Evolutionary conservation across 2,113 vertebrate species (phyloP), one percentile per base, ranked within the genome.

Genomic region (Cricetomys ansorgei): DNA sequence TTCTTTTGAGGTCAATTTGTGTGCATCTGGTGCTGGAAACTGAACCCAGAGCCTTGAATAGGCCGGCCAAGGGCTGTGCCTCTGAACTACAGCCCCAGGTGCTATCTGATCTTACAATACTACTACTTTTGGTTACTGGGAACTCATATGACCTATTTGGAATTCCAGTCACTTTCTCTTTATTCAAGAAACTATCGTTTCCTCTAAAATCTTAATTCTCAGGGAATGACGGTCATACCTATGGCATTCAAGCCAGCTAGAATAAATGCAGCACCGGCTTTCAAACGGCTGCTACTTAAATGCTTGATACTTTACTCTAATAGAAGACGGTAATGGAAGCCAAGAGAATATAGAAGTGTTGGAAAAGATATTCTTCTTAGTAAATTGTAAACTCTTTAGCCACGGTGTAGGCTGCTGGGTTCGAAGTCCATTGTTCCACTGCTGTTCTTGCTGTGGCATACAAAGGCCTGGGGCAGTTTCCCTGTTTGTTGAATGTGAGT

Each of bases 121-220:
- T 76, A 87, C 40, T 93, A 64, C 81, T 94, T 94, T 93, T 27
- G 73, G 72, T 91, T 93, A 62, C 57, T 90, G 7, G 5, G 75
- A 94, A 72, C 5, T 96, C 75, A 92, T 75, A 59, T 88, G 79
- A 88, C 45, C 59, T 91, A 27, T 95, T 88, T 77, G 62, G 64
- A 87, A 76, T 1, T 79, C 86, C 45, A 88, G 10, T 65, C 43
- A 85, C 21, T 53, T 95, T 89, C n/a, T 96, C 73, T 91, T 92
- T 95, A 31, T 88, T 95, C 81, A 86, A 89, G 73, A 94, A 77
- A 76, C 6, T 55, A 92, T 85, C 4, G 45, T 89, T 11, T 0
- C 94, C 67, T 95, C 53, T 93, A 72, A 95, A 94, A 89, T 17
- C 17, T 89, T 75, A 70, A 43, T 86, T 94, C 45, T 96, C 23